Conservation (phyloP, 2,797 vertebrate species). For the Salmo trutta region DNA sequence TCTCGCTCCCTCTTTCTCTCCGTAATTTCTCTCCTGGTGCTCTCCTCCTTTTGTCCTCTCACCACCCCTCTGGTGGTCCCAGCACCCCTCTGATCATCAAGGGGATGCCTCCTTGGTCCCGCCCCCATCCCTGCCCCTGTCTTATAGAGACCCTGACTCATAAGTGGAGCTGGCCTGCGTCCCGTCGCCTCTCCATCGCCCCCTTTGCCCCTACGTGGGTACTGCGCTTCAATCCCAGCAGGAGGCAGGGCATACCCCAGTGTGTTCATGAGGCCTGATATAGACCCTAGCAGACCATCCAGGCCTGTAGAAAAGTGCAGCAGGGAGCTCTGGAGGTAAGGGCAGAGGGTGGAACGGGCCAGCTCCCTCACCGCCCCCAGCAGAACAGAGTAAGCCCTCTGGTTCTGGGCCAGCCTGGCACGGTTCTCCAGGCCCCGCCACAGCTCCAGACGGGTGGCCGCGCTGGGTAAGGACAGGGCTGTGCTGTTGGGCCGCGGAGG, state of each 20-base stretch:
- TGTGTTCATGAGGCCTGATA: constrained; percentile 90
- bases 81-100: constrained; percentile 41
- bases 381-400: constrained; percentile 90
- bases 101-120: constrained; percentile 20
- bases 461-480: constrained; percentile 87
- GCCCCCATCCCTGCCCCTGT: constrained; percentile 43
- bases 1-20: constrained; percentile 54
- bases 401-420: constrained; percentile 91
- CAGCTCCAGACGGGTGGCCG: constrained; percentile 89
- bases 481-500: constrained; percentile 88
- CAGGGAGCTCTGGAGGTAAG: constrained; percentile 87
- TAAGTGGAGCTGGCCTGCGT: constrained; percentile 65
- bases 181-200: constrained; percentile 40
- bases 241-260: constrained; percentile 82
- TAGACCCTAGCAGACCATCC: constrained; percentile 91
- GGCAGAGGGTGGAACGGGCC: constrained; percentile 84
- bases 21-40: constrained; percentile 29
- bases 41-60: constrained; percentile 49
- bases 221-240: constrained; percentile 34
- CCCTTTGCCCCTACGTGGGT: constrained; percentile 31
- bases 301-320: constrained; percentile 93
- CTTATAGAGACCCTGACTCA: constrained; percentile 64
- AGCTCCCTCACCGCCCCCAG: constrained; percentile 88
- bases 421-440: constrained; percentile 94
- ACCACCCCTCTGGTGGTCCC: constrained; percentile 40